Evolutionary conservation across 2,888 invertebrate genomes (phyloP).

Genomic region (Aleiodes leptofemur): DNA sequence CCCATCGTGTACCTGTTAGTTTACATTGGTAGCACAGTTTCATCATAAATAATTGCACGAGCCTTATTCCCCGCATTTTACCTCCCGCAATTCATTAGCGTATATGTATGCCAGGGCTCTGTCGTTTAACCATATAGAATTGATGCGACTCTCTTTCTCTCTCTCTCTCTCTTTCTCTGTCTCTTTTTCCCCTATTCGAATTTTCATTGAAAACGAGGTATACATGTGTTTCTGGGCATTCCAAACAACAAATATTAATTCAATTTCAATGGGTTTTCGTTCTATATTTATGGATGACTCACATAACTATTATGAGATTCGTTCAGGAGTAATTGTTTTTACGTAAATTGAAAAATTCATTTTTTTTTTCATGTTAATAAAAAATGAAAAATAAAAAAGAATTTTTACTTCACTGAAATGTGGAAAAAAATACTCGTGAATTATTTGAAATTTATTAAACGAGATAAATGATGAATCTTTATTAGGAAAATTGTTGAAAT

Average conservation of each 20-base stretch:
- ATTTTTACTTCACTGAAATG: too few relatives aligned
- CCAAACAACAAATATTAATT: constrained; percentile 72
- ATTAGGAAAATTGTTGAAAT: too few relatives aligned
- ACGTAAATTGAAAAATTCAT: background rate
- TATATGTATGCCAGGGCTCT: background rate
- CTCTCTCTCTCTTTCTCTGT: background rate
- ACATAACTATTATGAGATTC: constrained; percentile 2
- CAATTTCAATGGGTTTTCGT: constrained; percentile 69
- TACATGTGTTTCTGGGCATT: constrained; percentile 10
- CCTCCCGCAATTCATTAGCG: constrained; percentile 30
- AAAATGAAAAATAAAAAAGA: too few relatives aligned
- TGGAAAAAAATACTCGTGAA: too few relatives aligned
- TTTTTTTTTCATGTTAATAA: background rate
- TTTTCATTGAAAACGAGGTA: constrained; percentile 19
- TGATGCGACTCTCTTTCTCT: background rate
- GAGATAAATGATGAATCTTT: too few relatives aligned
- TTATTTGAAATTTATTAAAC: too few relatives aligned
- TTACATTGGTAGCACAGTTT: constrained; percentile 59
- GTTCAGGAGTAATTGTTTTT: background rate
- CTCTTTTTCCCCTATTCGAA: background rate
- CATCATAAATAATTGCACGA: constrained; percentile 72
- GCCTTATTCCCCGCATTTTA: constrained; percentile 58
- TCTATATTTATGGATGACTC: constrained; percentile 1
- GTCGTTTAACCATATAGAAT: constrained; percentile 27
- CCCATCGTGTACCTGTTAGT: constrained; percentile 29